Percentiles rank a stretch among this genome's conserved stretches.
phyloP scores from a whole-genome alignment of 2,113 vertebrate genomes.

The Misgurnus anguillicaudatus region DNA sequence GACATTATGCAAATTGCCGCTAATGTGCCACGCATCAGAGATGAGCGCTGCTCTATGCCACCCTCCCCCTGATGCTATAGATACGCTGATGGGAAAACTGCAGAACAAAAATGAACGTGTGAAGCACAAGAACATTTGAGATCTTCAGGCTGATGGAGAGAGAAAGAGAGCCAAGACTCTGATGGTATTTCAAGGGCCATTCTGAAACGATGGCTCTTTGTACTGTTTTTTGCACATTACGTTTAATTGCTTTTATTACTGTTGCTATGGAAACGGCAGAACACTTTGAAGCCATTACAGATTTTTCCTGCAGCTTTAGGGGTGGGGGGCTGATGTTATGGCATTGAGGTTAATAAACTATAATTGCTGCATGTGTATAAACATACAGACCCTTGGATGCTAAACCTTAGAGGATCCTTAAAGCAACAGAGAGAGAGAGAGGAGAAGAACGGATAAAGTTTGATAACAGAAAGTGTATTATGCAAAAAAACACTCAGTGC shows the following conservation, averaged over 20 bases:
- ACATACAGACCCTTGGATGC: conserved; percentile 43
- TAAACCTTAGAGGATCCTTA: conserved; percentile 35
- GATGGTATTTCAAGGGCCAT: conserved; percentile 66
- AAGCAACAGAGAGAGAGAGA: conserved; percentile 21
- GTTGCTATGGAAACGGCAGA: conserved; percentile 76
- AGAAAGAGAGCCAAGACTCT: conserved; percentile 15
- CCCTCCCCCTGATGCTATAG: conserved; percentile 14
- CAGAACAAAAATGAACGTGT: conserved; percentile 48
- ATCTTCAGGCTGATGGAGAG: not conserved
- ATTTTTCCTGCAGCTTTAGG: conserved; percentile 56
- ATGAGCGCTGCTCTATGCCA: conserved; percentile 26
- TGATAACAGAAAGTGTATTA: conserved; percentile 12
- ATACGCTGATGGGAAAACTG: not conserved
- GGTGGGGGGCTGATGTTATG: conserved; percentile 57
- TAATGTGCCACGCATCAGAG: conserved; percentile 48
- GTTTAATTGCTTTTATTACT: conserved; percentile 73
- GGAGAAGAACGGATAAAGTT: conserved; percentile 10
- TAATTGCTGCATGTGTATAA: conserved; percentile 44
- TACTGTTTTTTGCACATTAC: conserved; percentile 44
- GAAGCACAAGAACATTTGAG: conserved; percentile 34
- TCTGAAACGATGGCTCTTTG: conserved; percentile 67
- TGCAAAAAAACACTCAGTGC: conserved; percentile 3
- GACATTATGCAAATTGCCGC: conserved; percentile 50
- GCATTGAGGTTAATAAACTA: conserved; percentile 57
- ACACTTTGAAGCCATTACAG: conserved; percentile 64